These are phyloP conservation scores for Tetragonula carbonaria DNA, from an alignment of 2,888 invertebrate species.

Conservation along the genomic window DNA sequence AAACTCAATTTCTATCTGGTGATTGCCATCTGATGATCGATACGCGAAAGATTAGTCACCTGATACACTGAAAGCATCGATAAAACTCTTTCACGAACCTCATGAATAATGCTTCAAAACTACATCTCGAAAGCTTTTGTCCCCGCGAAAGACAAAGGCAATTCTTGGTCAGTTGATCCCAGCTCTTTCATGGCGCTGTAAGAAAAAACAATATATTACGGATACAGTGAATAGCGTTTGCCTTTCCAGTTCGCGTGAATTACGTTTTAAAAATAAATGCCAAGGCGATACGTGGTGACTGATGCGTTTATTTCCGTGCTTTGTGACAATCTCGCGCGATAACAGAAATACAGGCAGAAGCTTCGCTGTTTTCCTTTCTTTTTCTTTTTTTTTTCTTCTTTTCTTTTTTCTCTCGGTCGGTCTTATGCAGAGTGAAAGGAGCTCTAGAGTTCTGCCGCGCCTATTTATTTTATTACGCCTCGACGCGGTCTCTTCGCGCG, in stretches of 20 bases:
- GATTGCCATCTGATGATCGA: conserved; percentile 3
- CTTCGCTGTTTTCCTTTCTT: not conserved
- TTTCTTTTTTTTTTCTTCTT: no score
- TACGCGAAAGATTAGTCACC: not conserved
- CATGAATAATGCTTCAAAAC: not conserved
- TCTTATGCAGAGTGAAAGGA: conserved; percentile 4
- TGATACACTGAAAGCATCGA: not conserved
- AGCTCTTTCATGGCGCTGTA: not conserved
- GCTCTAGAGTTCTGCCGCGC: not conserved
- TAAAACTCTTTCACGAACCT: not conserved
- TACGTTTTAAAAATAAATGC: conserved; percentile 10
- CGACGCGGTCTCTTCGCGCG: conserved; percentile 9
- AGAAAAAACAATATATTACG: not conserved
- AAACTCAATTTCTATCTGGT: conserved; percentile 23
- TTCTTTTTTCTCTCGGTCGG: not conserved
- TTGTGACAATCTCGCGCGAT: not conserved
- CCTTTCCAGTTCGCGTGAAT: not conserved
- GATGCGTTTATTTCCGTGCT: not conserved
- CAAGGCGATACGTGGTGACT: not conserved
- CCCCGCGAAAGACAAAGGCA: not conserved
- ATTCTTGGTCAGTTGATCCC: not conserved
- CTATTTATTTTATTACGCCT: conserved; percentile 48
- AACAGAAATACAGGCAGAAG: not conserved
- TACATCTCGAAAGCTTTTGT: not conserved
- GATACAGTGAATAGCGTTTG: not conserved